Conservation (phyloP, 2,888 invertebrate genomes). For the Laothoe populi region DNA sequence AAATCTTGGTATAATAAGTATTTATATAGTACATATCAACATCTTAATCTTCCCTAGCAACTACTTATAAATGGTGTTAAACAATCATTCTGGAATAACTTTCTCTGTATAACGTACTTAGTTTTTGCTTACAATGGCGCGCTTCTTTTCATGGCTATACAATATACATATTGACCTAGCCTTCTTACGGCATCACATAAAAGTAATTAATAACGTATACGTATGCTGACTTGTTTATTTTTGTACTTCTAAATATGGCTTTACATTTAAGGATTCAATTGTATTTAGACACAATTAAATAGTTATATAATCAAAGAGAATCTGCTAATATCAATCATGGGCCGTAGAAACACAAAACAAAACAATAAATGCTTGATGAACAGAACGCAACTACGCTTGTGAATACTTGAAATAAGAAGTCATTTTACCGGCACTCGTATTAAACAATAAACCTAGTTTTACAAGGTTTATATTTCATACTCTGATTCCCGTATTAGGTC, state of each 20-base stretch:
- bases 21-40: too few relatives aligned
- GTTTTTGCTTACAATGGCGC: too few relatives aligned
- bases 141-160: neutral
- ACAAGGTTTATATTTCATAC: too few relatives aligned
- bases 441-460: conserved; percentile 3
- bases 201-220: neutral
- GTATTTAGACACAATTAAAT: neutral
- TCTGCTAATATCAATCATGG: neutral
- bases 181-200: neutral
- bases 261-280: neutral
- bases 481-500: neutral
- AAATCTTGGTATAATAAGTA: too few relatives aligned
- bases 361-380: neutral
- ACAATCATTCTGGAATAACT: neutral
- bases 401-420: neutral
- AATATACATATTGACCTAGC: neutral
- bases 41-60: too few relatives aligned
- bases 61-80: too few relatives aligned
- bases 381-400: neutral
- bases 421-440: neutral
- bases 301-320: neutral
- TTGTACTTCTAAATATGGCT: neutral
- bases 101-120: neutral
- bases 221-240: neutral
- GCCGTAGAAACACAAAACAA: neutral